Conservation (phyloP, 2,888 invertebrate species). For the Polymixis flavicincta region DNA sequence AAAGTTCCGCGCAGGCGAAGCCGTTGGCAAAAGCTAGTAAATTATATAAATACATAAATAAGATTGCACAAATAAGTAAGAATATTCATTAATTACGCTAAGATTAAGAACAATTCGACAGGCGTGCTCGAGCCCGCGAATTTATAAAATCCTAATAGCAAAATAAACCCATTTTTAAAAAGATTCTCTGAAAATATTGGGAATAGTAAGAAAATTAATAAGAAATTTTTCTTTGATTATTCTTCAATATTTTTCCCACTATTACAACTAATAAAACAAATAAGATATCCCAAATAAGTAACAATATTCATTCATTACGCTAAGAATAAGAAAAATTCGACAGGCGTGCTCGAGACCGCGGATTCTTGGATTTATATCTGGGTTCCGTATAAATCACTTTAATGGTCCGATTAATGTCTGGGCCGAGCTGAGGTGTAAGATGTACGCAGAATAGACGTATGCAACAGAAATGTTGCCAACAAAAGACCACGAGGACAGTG, state of each 20-base stretch:
- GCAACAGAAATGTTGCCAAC: conserved; percentile 68
- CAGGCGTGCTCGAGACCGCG: conserved; percentile 76
- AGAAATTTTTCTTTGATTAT: neutral
- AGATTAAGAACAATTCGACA: too few species aligned
- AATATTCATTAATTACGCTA: too few species aligned
- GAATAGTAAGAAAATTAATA: neutral
- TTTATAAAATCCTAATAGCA: neutral
- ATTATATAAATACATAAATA: too few species aligned
- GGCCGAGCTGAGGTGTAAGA: conserved; percentile 75
- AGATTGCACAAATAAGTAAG: too few species aligned
- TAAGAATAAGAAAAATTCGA: conserved; percentile 77
- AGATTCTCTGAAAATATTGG: neutral
- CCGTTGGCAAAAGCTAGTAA: too few species aligned
- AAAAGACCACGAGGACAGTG: conserved; percentile 47
- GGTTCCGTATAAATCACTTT: conserved; percentile 83
- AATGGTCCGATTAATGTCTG: conserved; percentile 83
- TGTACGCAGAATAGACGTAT: conserved; percentile 72
- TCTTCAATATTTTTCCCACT: neutral
- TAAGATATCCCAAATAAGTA: conserved; percentile 43
- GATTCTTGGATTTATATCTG: conserved; percentile 81
- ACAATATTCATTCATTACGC: conserved; percentile 68
- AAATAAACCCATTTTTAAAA: neutral
- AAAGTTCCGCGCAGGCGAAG: too few species aligned
- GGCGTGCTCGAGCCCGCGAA: too few species aligned
- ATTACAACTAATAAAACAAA: conserved; percentile 11